Evolutionary conservation across 2,797 vertebrate species (phyloP).

Genomic region (Champsocephalus esox): DNA sequence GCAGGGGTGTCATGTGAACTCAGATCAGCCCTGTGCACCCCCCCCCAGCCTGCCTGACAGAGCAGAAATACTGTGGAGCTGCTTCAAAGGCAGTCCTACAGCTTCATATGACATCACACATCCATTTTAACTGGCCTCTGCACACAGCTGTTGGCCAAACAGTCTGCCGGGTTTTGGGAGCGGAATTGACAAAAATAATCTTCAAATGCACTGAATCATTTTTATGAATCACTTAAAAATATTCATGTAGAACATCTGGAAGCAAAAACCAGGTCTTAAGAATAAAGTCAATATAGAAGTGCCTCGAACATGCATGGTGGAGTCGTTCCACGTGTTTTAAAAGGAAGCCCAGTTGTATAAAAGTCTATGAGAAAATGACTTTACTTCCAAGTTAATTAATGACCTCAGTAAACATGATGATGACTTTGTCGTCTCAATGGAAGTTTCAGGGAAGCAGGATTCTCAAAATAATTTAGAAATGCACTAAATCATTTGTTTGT

Average conservation of each 20-base stretch:
- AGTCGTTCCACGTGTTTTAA: no score
- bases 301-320: no score
- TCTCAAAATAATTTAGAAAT: no score
- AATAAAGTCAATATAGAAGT: no score
- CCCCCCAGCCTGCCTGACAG: background rate
- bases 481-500: no score
- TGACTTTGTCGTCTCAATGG: no score
- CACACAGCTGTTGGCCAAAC: background rate
- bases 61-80: background rate
- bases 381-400: no score
- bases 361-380: no score
- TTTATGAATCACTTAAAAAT: background rate
- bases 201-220: background rate
- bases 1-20: constrained; percentile 14
- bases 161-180: background rate
- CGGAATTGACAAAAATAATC: constrained; percentile 8
- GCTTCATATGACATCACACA: background rate
- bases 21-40: constrained; percentile 4
- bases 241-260: constrained; percentile 10
- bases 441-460: no score
- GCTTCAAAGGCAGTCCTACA: constrained; percentile 13
- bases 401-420: no score
- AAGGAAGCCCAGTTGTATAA: no score
- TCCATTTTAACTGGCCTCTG: background rate
- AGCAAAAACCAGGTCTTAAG: no score